phyloP scores from a whole-genome alignment of 2,888 invertebrate species.

The Frankliniella fusca region DNA sequence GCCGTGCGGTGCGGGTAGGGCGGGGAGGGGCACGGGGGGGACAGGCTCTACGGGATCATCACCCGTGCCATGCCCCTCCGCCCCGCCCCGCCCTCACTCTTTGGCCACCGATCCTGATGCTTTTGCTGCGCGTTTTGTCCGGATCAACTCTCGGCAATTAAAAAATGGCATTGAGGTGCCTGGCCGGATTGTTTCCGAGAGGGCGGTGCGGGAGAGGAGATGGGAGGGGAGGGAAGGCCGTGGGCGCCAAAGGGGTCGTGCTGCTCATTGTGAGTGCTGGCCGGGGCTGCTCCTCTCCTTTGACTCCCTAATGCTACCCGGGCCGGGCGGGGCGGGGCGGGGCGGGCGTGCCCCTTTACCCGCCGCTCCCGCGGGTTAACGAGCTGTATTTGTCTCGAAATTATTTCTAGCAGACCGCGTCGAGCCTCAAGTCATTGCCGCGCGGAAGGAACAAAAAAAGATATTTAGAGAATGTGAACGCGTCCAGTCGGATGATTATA shows the following conservation, averaged over 20 bases:
- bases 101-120: not conserved
- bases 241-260: not conserved
- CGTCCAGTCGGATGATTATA: no score
- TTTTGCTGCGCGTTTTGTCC: not conserved
- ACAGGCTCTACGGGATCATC: not conserved
- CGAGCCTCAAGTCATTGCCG: not conserved
- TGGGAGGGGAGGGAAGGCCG: not conserved
- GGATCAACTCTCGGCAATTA: constrained; percentile 13
- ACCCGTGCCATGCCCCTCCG: no score
- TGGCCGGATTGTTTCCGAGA: not conserved
- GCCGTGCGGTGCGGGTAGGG: not conserved
- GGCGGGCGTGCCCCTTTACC: not conserved
- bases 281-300: not conserved
- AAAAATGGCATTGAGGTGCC: constrained; percentile 20
- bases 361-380: not conserved
- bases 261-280: not conserved
- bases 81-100: not conserved
- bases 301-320: not conserved
- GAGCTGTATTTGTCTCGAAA: constrained; percentile 24
- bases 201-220: not conserved
- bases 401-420: constrained; percentile 16
- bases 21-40: not conserved
- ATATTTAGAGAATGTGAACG: no score
- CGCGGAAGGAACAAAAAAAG: no score
- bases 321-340: constrained; percentile 2